Conservation (phyloP, 2,888 invertebrate species). For the Hirtodrosophila duncani region DNA sequence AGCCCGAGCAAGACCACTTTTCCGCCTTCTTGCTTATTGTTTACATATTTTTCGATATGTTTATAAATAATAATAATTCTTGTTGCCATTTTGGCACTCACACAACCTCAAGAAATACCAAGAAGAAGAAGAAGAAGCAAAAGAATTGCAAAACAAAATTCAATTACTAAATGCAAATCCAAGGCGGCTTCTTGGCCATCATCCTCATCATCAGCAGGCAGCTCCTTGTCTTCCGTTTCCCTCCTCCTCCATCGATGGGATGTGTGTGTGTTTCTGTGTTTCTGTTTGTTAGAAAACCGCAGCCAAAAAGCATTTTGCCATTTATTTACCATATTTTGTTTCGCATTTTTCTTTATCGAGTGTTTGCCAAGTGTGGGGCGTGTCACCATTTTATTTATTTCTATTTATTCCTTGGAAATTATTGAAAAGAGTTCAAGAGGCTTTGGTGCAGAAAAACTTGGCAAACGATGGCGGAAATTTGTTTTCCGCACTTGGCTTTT, state of each 20-base stretch:
- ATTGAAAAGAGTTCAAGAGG: constrained; percentile 67
- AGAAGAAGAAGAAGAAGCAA: constrained; percentile 2
- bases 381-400: constrained; percentile 57
- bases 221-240: neutral
- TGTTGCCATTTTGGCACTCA: constrained; percentile 44
- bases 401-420: constrained; percentile 48
- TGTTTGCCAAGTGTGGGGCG: constrained; percentile 41
- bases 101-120: constrained; percentile 40
- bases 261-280: constrained; percentile 6
- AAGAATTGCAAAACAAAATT: constrained; percentile 69
- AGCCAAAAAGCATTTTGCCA: constrained; percentile 55
- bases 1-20: neutral
- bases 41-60: neutral
- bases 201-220: neutral
- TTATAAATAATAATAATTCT: constrained; percentile 11
- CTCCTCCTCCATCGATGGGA: constrained; percentile 1
- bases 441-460: constrained; percentile 44
- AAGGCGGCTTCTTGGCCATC: constrained; percentile 33
- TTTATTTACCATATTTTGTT: constrained; percentile 58
- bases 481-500: constrained; percentile 52
- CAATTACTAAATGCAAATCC: constrained; percentile 70
- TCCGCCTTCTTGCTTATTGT: neutral
- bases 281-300: constrained; percentile 53
- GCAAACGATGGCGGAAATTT: constrained; percentile 56
- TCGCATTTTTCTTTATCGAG: constrained; percentile 25